Evolutionary conservation across 2,113 vertebrate species (phyloP), one percentile per base, ranked within the genome.

Genomic region (Cyprinodon variegatus): DNA sequence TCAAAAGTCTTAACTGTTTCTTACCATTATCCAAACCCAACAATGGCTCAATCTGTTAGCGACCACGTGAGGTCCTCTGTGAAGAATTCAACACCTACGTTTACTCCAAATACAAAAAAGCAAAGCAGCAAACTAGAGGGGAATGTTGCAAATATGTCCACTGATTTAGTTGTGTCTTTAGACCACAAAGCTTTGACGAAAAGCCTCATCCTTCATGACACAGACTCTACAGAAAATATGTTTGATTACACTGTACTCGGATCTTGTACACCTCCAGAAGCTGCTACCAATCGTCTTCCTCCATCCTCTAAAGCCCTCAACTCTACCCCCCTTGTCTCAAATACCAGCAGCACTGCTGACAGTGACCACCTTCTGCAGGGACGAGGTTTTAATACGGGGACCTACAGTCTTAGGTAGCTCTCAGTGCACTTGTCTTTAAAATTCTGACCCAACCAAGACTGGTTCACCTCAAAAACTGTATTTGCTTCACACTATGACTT

Each of bases 381-480:
- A 37, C 48, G 79, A 40, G 83, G 74, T 20, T 64, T 88, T 66
- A 41, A 90, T 45, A 70, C 92, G 11, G 90, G 83, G 48, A 88
- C 53, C 60, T 83, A 87, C 65, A 93, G 75, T 79, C 93, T 93
- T 73, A 93, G 95, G 96, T 96, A 95, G 3, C 3, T 39, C 22
- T 63, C 10, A 43, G 3, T 22, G 14, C 41, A 17, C 4, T 36
- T 38, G 11, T 17, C 0, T 70, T 36, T 20, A 10, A 48, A 10
- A 29, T 38, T 38, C 14, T 11, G 4, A 45, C 8, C 8, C 39
- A 70, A 9, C 11, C 60, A 41, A 41, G 36, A 72, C 37, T 20
- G 17, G 39, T 50, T 46, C 40, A 10, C 29, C 1, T n/a, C 13
- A 57, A n/a, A 9, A 57, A 4, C 6, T 9, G 0, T 6, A 57